phyloP scores from a whole-genome alignment of 1,140 invertebrate species.

The Temnothorax nylanderi region DNA sequence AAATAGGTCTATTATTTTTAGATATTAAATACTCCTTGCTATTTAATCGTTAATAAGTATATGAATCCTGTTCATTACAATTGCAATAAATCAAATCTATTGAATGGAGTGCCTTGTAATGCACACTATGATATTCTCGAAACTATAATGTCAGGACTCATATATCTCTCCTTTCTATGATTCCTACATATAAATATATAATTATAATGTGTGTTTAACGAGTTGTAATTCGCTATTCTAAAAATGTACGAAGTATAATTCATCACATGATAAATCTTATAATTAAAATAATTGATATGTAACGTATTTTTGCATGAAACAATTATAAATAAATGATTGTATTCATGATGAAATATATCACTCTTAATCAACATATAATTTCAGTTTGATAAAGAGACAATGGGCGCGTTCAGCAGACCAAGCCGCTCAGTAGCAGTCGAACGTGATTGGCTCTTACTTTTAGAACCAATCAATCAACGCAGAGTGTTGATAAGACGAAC shows the following conservation, averaged over 20 bases:
- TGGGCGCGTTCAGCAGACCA: too few relatives aligned
- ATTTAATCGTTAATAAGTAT: not conserved
- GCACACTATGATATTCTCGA: not conserved
- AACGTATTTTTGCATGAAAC: not conserved
- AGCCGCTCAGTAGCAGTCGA: too few relatives aligned
- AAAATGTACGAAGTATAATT: not conserved
- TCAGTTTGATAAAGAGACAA: not conserved
- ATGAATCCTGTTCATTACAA: not conserved
- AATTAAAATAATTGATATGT: not conserved
- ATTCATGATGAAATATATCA: not conserved
- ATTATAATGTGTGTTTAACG: not conserved
- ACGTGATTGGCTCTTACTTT: too few relatives aligned
- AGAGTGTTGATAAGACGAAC: too few relatives aligned
- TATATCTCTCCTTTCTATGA: not conserved
- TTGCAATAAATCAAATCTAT: not conserved
- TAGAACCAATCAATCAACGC: too few relatives aligned
- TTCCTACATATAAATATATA: not conserved
- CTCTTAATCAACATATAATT: not conserved
- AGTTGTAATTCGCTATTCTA: not conserved
- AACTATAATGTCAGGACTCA: not conserved
- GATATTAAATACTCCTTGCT: not conserved
- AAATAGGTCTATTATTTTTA: not conserved
- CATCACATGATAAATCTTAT: not conserved
- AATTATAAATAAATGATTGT: slow-evolving; percentile 7
- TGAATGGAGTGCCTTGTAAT: not conserved